Evolutionary conservation across 2,113 vertebrate genomes (phyloP), one percentile per base, ranked within the genome.

Genomic region (Grammomys surdaster): DNA sequence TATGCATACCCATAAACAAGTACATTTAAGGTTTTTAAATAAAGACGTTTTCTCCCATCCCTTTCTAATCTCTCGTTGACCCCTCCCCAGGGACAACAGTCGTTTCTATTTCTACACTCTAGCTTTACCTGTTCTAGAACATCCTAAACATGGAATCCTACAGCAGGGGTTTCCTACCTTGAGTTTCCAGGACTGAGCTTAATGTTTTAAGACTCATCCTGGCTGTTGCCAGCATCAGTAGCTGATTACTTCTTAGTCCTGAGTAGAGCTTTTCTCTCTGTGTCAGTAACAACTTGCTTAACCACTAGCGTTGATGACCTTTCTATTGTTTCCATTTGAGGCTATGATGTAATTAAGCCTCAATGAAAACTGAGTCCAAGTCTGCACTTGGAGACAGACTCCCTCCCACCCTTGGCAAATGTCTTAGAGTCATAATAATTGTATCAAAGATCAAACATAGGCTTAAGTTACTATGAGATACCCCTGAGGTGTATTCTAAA

Each of bases 91-190:
- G 5, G 31, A 2, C 17, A 56, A 8, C 76, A n/a, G 0, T 78
- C 48, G 33, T 65, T 75, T 78, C 46, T 24, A 0, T 73, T 76
- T n/a, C 20, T 12, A 1, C 14, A 26, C 70, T 19, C 36, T 24
- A 58, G 60, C 69, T 89, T 76, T 89, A 36, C 65, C 63, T 80
- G 31, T 93, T 94, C 96, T 72, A 65, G 48, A 92, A 36, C 84
- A 17, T 80, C 2, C 89, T 85, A 13, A 14, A 33, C 58, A 13
- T 28, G 87, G 16, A n/a, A 7, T 82, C 69, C 73, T 81, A 20
- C 78, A 73, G 3, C 17, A 7, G 17, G 13, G 1, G 0, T 16
- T 48, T 65, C 54, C 16, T 43, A 67, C 5, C 2, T 86, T 48
- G 17, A 88, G 31, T 48, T 87, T 78, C 73, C 86, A 65, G 31